Evolutionary conservation across 2,888 invertebrate genomes (phyloP).

Genomic region (Pristionchus entomophagus): DNA sequence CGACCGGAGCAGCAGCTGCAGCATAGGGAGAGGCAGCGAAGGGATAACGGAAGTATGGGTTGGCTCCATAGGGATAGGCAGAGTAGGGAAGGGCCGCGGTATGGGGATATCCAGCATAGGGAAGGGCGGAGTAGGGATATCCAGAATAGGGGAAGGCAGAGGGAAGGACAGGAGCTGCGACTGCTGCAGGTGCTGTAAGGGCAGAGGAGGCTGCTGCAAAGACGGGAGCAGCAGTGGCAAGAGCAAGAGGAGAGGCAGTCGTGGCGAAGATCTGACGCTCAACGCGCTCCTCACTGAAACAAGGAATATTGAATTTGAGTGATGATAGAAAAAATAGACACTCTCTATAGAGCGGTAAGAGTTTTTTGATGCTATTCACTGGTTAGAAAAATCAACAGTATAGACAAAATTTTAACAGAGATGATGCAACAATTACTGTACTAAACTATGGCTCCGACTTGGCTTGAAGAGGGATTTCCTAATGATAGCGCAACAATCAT

Average conservation of each 20-base stretch:
- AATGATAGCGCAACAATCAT: not conserved
- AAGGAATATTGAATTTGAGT: no score
- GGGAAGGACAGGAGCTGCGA: conserved; percentile 11
- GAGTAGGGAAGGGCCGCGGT: not conserved
- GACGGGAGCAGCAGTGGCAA: not conserved
- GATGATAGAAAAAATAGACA: no score
- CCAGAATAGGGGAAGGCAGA: conserved; percentile 12
- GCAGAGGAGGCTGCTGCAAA: no score
- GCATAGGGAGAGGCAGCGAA: conserved; percentile 21
- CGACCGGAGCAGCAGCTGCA: conserved; percentile 39
- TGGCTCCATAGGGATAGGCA: not conserved
- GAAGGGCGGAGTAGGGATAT: conserved; percentile 2
- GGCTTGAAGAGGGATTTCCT: not conserved
- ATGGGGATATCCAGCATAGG: conserved; percentile 1
- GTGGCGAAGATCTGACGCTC: conserved; percentile 41
- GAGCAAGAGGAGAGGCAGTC: conserved; percentile 3
- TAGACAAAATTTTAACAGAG: no score
- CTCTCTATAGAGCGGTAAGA: no score
- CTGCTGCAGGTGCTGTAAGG: conserved; percentile 31
- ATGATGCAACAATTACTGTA: no score
- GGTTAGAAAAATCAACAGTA: no score
- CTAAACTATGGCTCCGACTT: no score
- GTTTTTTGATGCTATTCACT: no score
- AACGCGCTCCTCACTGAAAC: conserved; percentile 14
- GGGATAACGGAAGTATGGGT: not conserved